Conservation (phyloP, 1,140 invertebrate species). For the Phocides pigmalion region DNA sequence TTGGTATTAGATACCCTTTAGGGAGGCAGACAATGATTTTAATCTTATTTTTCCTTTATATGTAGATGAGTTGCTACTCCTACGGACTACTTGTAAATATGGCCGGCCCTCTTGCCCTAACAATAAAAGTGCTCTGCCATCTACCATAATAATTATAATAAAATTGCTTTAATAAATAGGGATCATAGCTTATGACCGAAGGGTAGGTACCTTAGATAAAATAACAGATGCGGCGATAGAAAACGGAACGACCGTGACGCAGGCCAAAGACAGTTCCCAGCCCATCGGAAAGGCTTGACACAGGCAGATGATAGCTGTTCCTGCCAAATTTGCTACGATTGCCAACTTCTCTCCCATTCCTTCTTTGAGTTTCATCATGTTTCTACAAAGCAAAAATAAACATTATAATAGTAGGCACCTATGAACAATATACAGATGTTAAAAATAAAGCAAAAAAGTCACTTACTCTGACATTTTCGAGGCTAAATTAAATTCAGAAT, state of each 20-base stretch:
- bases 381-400: conserved; percentile 83
- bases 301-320: conserved; percentile 88
- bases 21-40: too few relatives aligned
- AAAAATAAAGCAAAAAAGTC: conserved; percentile 38
- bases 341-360: conserved; percentile 95
- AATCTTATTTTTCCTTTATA: too few relatives aligned
- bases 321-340: conserved; percentile 89
- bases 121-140: too few relatives aligned
- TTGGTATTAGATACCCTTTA: too few relatives aligned
- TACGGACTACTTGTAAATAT: too few relatives aligned
- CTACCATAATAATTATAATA: too few relatives aligned
- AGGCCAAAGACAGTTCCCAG: conserved; percentile 93
- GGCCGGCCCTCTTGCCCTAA: too few relatives aligned
- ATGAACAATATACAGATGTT: too few relatives aligned
- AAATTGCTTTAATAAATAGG: background rate
- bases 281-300: conserved; percentile 90
- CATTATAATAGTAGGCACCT: too few relatives aligned
- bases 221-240: conserved; percentile 69
- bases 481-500: conserved; percentile 94
- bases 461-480: conserved; percentile 94
- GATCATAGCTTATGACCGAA: too few relatives aligned
- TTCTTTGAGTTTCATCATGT: conserved; percentile 94
- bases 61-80: too few relatives aligned
- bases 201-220: conserved; percentile 73
- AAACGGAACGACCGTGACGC: conserved; percentile 81